Conservation (phyloP, 2,888 invertebrate genomes). For the Eumerus sabulonum region DNA sequence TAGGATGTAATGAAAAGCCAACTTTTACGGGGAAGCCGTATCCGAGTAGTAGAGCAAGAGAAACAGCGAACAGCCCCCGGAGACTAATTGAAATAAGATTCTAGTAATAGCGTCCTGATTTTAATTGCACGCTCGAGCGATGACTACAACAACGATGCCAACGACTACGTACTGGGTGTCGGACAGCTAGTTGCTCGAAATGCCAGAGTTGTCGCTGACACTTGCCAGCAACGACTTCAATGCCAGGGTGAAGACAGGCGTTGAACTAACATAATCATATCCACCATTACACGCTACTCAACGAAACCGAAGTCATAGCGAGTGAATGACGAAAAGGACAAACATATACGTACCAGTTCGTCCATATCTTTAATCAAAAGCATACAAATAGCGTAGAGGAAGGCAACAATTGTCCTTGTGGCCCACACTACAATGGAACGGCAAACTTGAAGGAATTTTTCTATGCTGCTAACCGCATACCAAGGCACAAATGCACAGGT, state of each 20-base stretch:
- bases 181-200: neutral
- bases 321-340: neutral
- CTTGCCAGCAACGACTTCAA: constrained; percentile 12
- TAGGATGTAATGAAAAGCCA: constrained; percentile 42
- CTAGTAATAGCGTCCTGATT: constrained; percentile 55
- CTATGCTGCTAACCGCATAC: neutral
- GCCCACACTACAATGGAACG: constrained; percentile 17
- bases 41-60: no score
- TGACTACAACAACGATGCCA: neutral
- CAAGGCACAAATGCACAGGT: neutral
- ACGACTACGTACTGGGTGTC: neutral
- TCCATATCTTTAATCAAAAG: constrained; percentile 58
- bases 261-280: constrained; percentile 63
- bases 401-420: constrained; percentile 56
- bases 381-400: constrained; percentile 34
- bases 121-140: constrained; percentile 30
- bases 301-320: neutral
- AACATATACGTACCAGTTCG: neutral
- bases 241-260: constrained; percentile 56
- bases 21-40: constrained; percentile 15
- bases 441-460: no score
- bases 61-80: neutral
- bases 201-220: neutral
- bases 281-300: constrained; percentile 31
- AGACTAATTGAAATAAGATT: constrained; percentile 65